phyloP scores from a whole-genome alignment of 1,140 invertebrate genomes.

The Trachelipus rathkii region DNA sequence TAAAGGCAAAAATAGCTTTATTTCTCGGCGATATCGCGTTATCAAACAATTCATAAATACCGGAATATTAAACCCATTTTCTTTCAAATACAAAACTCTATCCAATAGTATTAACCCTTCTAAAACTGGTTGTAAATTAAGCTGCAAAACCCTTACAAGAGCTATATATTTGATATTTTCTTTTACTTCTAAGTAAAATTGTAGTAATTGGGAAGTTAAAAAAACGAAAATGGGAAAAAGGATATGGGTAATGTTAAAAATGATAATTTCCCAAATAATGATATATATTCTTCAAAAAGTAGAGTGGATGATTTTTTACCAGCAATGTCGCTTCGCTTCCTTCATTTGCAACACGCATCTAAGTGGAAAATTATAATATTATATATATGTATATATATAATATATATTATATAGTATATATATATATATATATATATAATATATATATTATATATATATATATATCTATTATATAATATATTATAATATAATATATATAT shows the following conservation, averaged over 20 bases:
- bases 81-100: constrained; percentile 4
- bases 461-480: no score
- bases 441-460: no score
- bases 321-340: not conserved
- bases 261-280: constrained; percentile 28
- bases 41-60: not conserved
- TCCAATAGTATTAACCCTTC: not conserved
- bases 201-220: not conserved
- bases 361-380: no score
- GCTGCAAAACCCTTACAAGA: not conserved
- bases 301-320: not conserved
- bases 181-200: not conserved
- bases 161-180: not conserved
- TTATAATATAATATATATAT: no score
- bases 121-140: not conserved
- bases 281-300: constrained; percentile 7
- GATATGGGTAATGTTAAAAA: not conserved
- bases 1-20: not conserved
- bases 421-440: no score
- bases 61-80: not conserved
- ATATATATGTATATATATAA: no score
- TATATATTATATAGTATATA: no score
- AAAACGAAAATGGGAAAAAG: not conserved
- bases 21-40: not conserved
- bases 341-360: not conserved